Base-by-base conservation (phyloP, 2,888 invertebrate genomes). In the Parnassius apollo region DNA sequence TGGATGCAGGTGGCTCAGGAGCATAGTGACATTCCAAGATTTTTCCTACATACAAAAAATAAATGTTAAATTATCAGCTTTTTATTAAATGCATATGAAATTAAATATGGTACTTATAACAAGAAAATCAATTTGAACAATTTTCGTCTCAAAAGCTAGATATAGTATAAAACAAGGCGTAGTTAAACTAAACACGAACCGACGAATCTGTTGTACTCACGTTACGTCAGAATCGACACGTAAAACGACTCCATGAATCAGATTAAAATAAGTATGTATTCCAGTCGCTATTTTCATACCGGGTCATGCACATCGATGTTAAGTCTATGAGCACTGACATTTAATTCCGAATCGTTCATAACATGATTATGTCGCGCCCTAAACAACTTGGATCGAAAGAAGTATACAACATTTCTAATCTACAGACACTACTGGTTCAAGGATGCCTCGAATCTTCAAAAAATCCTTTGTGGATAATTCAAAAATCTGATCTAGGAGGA, bases 401-500 rank as follows among this genome's bases (percentile, higher is more conserved):
- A 49, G 35, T 49, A 48, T 48, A 22, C 11, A 22, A 9, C 1
- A 48, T 52, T 12, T 18, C 35, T 35, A 49, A 53, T 42, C 11
- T 51, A 35, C 57, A 57, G 2, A 25, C 9, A 10, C 11, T 50
- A 44, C 50, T 50, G 10, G 42, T 42, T 10, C 46, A 13, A 11
- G 2, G 11, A 22, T 56, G 13, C 52, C 10, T 9, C 9, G 42
- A 74, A 22, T 45, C 61, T 45, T 46, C 54, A 52, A 64, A 68
- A 44, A 71, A 67, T 10, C 22, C 59, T 44, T 35, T 56, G n/a
- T 95, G 95, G 94, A 84, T 78, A 53, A 88, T 96, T 57, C 88
- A 84, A 66, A 77, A 85, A 69, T 95, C 96, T 0, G 71, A 78
- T 12, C 78, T 95, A 12, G 93, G 94, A 35, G 96, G 96, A 18